Conservation (phyloP, 2,888 invertebrate species). For the Erebia epiphron region DNA sequence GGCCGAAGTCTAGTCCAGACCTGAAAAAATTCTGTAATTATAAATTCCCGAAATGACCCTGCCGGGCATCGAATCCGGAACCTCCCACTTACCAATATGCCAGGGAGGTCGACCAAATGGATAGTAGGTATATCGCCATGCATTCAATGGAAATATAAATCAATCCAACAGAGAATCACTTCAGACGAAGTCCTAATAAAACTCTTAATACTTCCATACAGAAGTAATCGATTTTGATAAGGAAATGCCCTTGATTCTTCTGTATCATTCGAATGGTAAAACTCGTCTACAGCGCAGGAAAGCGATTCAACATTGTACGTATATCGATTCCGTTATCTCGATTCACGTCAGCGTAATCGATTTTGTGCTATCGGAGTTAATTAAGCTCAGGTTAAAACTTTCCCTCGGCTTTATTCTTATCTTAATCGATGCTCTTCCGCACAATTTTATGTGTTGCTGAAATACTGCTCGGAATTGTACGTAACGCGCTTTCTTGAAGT, state of each 20-base stretch:
- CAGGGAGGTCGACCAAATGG: no score
- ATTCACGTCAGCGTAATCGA: conserved; percentile 46
- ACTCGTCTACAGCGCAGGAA: conserved; percentile 38
- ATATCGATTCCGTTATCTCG: conserved; percentile 47
- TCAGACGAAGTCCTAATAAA: no score
- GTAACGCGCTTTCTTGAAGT: conserved; percentile 21
- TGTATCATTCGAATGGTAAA: conserved; percentile 35
- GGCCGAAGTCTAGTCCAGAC: no score
- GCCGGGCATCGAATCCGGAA: no score
- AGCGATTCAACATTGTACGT: conserved; percentile 36
- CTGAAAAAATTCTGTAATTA: no score
- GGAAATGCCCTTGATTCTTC: conserved; percentile 29
- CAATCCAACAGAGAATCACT: background rate
- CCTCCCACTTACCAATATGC: no score
- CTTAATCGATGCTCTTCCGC: conserved; percentile 42
- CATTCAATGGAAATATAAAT: no score
- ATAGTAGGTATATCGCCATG: no score
- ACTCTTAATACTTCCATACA: conserved; percentile 37
- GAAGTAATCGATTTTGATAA: background rate
- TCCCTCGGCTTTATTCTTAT: conserved; percentile 40
- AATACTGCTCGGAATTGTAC: conserved; percentile 26
- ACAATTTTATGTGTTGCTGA: conserved; percentile 40
- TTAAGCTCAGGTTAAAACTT: conserved; percentile 45
- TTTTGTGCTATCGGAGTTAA: conserved; percentile 47
- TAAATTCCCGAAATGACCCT: no score